Evolutionary conservation across 2,113 vertebrate species (phyloP).

Genomic region (Cnemophilus loriae): DNA sequence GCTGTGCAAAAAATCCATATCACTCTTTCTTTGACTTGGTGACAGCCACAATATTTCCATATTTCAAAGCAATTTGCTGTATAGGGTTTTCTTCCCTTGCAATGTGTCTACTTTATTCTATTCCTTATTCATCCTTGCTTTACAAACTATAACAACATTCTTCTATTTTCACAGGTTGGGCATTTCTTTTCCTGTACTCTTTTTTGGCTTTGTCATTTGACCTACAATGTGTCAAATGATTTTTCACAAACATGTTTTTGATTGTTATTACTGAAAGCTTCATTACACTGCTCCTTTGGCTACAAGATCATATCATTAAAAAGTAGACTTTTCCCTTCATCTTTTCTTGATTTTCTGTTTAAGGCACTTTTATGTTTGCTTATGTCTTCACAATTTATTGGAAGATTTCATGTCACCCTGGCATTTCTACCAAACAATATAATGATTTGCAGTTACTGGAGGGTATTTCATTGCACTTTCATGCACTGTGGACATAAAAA

Average conservation of each 20-base stretch:
- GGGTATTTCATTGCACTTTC: background rate
- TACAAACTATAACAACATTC: background rate
- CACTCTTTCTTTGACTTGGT: background rate
- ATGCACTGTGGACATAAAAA: background rate
- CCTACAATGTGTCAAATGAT: background rate
- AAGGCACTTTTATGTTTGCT: background rate
- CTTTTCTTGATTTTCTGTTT: background rate
- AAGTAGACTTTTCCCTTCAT: background rate
- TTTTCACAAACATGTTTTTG: background rate
- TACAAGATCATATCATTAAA: background rate
- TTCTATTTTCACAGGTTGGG: background rate
- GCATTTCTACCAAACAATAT: background rate
- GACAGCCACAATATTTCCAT: background rate
- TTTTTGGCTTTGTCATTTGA: background rate
- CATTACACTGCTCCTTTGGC: background rate
- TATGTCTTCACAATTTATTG: background rate
- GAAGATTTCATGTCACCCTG: background rate
- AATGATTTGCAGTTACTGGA: background rate
- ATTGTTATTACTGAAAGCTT: background rate
- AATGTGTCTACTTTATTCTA: background rate
- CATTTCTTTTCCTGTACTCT: background rate
- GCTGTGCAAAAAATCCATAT: background rate
- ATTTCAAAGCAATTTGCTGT: background rate
- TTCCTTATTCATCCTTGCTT: background rate
- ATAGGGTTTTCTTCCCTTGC: background rate